A percentile compares a stretch with the other conserved stretches of the same genome.
Conservation (phyloP, 2,888 invertebrate genomes). For the Diloba caeruleocephala region DNA sequence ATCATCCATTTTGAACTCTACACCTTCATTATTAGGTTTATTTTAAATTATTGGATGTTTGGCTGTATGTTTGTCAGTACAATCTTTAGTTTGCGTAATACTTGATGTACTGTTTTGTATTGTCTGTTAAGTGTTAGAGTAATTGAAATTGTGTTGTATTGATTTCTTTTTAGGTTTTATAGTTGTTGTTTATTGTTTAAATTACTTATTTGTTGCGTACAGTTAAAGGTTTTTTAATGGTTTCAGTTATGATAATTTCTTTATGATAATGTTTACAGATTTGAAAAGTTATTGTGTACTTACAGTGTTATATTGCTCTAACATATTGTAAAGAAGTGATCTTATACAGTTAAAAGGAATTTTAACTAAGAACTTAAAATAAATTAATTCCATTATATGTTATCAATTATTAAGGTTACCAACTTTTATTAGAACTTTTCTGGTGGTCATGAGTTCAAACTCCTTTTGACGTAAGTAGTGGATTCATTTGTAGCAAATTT, state of each 20-base stretch:
- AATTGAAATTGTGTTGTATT: conserved; percentile 57
- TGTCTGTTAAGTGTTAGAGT: conserved; percentile 57
- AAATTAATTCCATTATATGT: no score
- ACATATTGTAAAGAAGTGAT: no score
- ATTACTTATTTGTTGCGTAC: neutral
- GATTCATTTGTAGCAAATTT: no score
- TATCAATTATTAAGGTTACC: no score
- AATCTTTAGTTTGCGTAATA: conserved; percentile 74
- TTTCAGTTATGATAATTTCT: neutral
- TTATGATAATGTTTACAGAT: neutral
- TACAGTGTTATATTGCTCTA: no score
- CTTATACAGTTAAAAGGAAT: no score
- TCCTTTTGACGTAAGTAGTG: no score
- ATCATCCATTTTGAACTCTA: conserved; percentile 53
- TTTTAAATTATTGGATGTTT: conserved; percentile 45
- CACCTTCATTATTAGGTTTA: conserved; percentile 52
- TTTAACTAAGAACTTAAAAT: no score
- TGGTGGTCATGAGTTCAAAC: no score
- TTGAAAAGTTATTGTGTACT: neutral
- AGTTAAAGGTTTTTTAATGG: neutral
- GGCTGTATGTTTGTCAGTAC: conserved; percentile 53
- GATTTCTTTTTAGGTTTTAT: conserved; percentile 31
- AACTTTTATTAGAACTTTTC: no score
- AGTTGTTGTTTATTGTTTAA: conserved; percentile 1
- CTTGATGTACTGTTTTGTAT: conserved; percentile 67